Evolutionary conservation across 2,888 invertebrate genomes (phyloP), one percentile per base, ranked within the genome.

Genomic region (Yponomeuta malinellus): DNA sequence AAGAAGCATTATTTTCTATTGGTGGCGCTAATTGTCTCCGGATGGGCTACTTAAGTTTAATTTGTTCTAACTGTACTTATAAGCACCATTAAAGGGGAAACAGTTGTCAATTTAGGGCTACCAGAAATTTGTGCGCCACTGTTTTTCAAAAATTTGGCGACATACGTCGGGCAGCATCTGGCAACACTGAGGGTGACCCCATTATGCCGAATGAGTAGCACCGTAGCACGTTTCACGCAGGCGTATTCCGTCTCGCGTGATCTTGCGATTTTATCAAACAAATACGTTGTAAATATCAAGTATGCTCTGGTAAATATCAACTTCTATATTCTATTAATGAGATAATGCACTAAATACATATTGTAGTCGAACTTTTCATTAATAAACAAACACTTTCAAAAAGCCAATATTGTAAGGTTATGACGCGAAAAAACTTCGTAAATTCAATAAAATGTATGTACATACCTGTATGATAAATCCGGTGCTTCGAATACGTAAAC

Each of bases 401-500:
- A 3, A 59, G 52, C 52, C 12, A 15, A 59, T 3, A 59, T 15
- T 15, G 29, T 64, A 23, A 29, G 64, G 64, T 64, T 64, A 64
- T 10, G 31, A 59, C 15, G 15, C 4, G 6, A 15, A 59, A 15
- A 59, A 59, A 59, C 52, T 59, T 59, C 15, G 52, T 59, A 15
- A 59, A 12, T 12, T 4, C 15, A 59, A 12, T 15, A 4, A 59
- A 59, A 59, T 15, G 8, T 6, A 59, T 3, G 12, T 64, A 76
- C 83, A 80, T 73, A 90, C 91, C 91, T 86, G 78, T 91, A 90
- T 70, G 76, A 74, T 37, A 91, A 81, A 74, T 90, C 88, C 0
- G 85, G 74, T 0, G 91, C 90, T 77, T 92, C 91, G 71, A 91
- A 92, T n/a, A 91, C 85, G 70, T 81, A 92, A 1, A 87, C 84